Base-by-base conservation (phyloP, 2,797 vertebrate species). In the Danio kyathit region DNA sequence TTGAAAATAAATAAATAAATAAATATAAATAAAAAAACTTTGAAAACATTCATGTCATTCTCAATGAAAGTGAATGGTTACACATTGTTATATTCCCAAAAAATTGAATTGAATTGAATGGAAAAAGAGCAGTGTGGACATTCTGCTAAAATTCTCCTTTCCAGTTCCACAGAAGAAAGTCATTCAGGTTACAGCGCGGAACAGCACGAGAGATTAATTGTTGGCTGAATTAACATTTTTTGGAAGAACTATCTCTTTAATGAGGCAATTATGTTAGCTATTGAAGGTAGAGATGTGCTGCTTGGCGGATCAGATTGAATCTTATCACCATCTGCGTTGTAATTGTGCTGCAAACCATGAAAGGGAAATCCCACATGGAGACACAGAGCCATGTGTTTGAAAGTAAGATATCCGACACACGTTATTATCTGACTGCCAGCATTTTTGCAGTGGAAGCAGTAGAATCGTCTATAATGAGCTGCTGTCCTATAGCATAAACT, bases 311-410 rank as follows among this genome's bases (percentile, higher is more conserved):
- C 19, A 19, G 57, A 46, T 57, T 74, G 48, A 79, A 75, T 81
- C 46, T 44, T 56, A 60, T 71, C 61, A 48, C 21, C 61, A 60
- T 73, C 29, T n/a, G 51, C 11, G 7, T 12, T 29, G 72, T 69
- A 77, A 52, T 77, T 80, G n/a, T 38, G n/a, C 38, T 54, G 5
- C 74, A 63, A 60, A 59, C 16, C 59, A 46, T 79, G 48, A 79
- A 79, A 63, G 60, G 70, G 76, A 79, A 79, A 29, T 74, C 74
- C 78, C 64, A 40, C 29, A 43, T 48, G 57, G 54, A 17, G 19
- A 64, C 17, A 49, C 69, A 79, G n/a, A 46, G 43, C n/a, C 66
- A 12, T 78, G 54, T 51, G 66, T 82, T 81, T 74, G 3, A 74
- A 64, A 67, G 48, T 41, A 16, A 43, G 10, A 78, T 48, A 81